phyloP scores from a whole-genome alignment of 2,888 invertebrate species.

The Cepaea hortensis region DNA sequence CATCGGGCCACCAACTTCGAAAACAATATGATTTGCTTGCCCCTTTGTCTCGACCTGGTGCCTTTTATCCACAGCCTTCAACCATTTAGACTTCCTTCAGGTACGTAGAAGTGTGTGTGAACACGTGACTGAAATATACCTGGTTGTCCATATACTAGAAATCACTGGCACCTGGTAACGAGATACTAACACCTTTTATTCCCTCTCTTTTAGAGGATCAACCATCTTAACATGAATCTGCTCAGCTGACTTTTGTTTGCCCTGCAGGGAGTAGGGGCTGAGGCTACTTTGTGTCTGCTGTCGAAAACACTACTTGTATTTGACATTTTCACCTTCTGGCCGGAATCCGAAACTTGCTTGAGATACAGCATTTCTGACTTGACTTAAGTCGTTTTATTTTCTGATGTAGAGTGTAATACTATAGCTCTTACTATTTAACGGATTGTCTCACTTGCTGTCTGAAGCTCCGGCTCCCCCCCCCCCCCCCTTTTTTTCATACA shows the following conservation, averaged over 20 bases:
- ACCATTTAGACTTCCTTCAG: background rate
- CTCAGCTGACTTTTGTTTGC: no score
- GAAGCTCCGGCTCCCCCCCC: no score
- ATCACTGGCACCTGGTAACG: background rate
- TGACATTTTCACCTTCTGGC: background rate
- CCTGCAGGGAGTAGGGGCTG: background rate
- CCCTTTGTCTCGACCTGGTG: no score
- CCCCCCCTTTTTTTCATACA: no score
- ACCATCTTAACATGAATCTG: no score
- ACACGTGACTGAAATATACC: constrained; percentile 5
- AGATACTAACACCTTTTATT: background rate
- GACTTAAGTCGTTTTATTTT: background rate
- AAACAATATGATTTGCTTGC: no score
- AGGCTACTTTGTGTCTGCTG: background rate
- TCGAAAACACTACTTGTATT: background rate
- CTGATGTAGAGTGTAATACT: background rate
- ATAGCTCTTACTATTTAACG: background rate
- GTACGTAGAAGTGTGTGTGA: background rate
- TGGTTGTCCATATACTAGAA: background rate
- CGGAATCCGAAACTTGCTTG: background rate
- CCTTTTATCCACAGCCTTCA: no score
- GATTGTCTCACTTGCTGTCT: background rate
- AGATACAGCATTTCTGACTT: background rate
- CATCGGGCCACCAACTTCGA: no score
- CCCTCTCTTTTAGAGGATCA: background rate